phyloP scores from a whole-genome alignment of 2,113 vertebrate species.

The Furnarius figulus region DNA sequence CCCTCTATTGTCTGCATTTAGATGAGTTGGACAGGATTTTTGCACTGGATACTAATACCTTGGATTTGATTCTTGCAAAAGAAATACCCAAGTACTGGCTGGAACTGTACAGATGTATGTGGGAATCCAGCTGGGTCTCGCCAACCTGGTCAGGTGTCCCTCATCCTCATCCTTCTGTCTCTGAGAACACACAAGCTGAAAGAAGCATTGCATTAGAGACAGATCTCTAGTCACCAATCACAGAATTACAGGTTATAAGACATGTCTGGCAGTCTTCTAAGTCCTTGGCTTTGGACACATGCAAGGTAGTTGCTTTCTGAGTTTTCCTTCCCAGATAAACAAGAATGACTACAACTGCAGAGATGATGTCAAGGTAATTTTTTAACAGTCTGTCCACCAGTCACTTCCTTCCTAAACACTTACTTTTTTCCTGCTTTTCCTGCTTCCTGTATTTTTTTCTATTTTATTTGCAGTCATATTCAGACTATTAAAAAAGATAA shows the following conservation, averaged over 20 bases:
- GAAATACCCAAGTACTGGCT: not conserved
- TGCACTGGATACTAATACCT: not conserved
- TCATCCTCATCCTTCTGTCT: not conserved
- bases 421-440: not conserved
- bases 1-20: not conserved
- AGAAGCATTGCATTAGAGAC: not conserved
- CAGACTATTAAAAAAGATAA: not conserved
- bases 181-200: not conserved
- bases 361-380: not conserved
- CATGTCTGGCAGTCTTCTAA: not conserved
- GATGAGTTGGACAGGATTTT: not conserved
- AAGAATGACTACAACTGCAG: not conserved
- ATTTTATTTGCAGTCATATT: not conserved
- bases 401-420: not conserved
- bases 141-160: not conserved
- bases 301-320: not conserved
- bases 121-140: not conserved
- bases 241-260: not conserved
- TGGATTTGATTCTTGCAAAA: not conserved
- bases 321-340: not conserved
- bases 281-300: not conserved
- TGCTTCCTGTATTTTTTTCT: not conserved
- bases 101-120: not conserved
- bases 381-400: not conserved
- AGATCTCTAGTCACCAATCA: not conserved